Conservation (phyloP, 2,797 vertebrate species). For the Potorous gilbertii region DNA sequence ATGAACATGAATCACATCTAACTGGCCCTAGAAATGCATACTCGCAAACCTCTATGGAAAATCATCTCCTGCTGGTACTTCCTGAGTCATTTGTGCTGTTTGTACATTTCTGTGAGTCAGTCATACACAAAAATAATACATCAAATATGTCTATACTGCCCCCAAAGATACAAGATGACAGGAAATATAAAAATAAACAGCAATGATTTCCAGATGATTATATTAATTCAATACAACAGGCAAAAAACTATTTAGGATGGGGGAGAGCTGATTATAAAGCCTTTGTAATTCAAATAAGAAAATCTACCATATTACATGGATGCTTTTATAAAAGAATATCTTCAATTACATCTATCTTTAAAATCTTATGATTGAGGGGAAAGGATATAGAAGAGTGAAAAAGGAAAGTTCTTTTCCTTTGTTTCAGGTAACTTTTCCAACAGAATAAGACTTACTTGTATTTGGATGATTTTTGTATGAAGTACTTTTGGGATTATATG, state of each 20-base stretch:
- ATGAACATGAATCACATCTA: slow-evolving; percentile 36
- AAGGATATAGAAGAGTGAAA: neutral
- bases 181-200: neutral
- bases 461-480: slow-evolving; percentile 26
- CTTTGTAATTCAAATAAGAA: slow-evolving; percentile 5
- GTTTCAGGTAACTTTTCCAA: slow-evolving; percentile 15
- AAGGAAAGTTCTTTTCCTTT: slow-evolving; percentile 14
- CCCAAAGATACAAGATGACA: neutral
- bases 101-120: neutral
- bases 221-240: neutral
- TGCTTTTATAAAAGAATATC: neutral
- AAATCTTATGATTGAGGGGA: neutral
- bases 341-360: slow-evolving; percentile 29
- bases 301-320: neutral
- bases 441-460: neutral
- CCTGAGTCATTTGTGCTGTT: slow-evolving; percentile 1
- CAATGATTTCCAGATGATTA: neutral
- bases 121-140: slow-evolving; percentile 25
- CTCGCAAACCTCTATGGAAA: neutral
- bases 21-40: slow-evolving; percentile 14
- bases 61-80: neutral
- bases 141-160: neutral
- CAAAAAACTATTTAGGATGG: neutral
- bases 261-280: neutral
- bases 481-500: slow-evolving; percentile 5